A percentile compares a stretch with the other conserved stretches of the same genome.
Conservation (phyloP, 2,113 vertebrate genomes). For the Bufo gargarizans region DNA sequence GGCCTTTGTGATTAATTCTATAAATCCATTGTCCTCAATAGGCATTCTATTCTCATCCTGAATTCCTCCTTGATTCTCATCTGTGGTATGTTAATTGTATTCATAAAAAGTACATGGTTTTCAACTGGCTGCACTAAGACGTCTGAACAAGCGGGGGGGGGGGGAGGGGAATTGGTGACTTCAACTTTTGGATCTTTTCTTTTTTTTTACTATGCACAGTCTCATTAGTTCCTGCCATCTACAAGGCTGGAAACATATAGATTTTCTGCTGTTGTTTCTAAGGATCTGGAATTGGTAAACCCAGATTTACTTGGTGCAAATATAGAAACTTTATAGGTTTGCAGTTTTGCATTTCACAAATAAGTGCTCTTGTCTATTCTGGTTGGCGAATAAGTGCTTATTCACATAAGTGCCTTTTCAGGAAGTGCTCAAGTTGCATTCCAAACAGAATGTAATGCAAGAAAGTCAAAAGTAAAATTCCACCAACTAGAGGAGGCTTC, state of each 20-base stretch:
- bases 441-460: slow-evolving; percentile 19
- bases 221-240: not conserved
- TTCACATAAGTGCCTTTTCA: slow-evolving; percentile 30
- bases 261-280: not conserved
- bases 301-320: not conserved
- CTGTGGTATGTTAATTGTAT: not conserved
- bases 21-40: no score
- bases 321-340: slow-evolving; percentile 1
- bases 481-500: not conserved
- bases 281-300: not conserved
- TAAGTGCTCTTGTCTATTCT: slow-evolving; percentile 20
- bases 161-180: not conserved
- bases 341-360: slow-evolving; percentile 10
- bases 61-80: no score
- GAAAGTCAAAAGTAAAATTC: slow-evolving; percentile 14
- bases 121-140: not conserved
- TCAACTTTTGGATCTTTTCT: not conserved
- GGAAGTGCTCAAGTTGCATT: slow-evolving; percentile 18
- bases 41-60: no score
- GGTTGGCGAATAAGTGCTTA: not conserved
- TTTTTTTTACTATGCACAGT: not conserved
- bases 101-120: not conserved
- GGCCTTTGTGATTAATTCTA: no score
- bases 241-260: not conserved
- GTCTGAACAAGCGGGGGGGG: not conserved